phyloP scores from a whole-genome alignment of 1,140 invertebrate genomes.

The Achroia grisella region DNA sequence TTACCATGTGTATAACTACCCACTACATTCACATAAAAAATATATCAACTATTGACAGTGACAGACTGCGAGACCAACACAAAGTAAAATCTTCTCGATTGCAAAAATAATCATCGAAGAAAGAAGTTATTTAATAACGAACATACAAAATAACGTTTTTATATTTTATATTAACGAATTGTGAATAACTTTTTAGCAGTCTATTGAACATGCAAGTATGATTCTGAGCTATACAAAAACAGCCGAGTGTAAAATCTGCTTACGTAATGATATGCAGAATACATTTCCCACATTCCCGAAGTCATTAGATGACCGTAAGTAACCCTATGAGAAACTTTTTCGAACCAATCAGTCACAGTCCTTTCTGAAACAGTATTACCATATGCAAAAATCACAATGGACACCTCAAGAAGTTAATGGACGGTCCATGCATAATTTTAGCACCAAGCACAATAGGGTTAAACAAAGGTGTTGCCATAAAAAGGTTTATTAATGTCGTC shows the following conservation, averaged over 20 bases:
- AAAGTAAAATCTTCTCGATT: too few species aligned
- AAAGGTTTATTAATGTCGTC: constrained; percentile 60
- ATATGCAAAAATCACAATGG: constrained; percentile 62
- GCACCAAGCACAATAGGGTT: constrained; percentile 45
- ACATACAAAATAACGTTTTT: too few species aligned
- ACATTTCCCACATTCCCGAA: constrained; percentile 23
- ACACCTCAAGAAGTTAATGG: constrained; percentile 54
- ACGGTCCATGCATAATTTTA: constrained; percentile 51
- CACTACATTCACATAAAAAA: too few species aligned
- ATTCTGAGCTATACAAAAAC: too few species aligned
- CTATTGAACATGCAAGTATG: too few species aligned
- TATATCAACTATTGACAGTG: too few species aligned
- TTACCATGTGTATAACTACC: too few species aligned
- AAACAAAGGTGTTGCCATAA: constrained; percentile 52
- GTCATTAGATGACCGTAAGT: constrained; percentile 34
- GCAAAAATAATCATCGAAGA: too few species aligned
- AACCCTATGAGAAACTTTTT: constrained; percentile 37
- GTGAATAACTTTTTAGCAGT: too few species aligned
- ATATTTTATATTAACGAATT: too few species aligned
- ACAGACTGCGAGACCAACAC: too few species aligned
- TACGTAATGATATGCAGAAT: constrained; percentile 28
- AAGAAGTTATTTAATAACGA: too few species aligned
- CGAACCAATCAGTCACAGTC: constrained; percentile 57
- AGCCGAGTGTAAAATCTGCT: constrained; percentile 21
- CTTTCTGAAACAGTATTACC: constrained; percentile 41